phyloP scores from a whole-genome alignment of 2,888 invertebrate species.

The Corythucha ciliata region DNA sequence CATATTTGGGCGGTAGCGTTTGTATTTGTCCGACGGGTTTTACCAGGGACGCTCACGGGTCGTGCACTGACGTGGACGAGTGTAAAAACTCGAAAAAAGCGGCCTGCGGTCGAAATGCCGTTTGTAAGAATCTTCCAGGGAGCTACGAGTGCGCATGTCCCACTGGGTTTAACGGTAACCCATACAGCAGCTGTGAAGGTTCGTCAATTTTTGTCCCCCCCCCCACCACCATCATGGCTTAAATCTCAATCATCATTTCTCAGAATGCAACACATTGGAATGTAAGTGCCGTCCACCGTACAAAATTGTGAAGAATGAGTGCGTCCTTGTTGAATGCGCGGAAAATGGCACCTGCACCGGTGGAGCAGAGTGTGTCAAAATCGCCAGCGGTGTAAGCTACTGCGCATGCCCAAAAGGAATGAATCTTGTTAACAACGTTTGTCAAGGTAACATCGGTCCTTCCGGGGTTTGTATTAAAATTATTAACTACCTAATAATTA shows the following conservation, averaged over 20 bases:
- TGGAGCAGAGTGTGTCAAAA: slow-evolving; percentile 83
- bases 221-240: too few relatives aligned
- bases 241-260: too few relatives aligned
- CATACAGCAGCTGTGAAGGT: slow-evolving; percentile 73
- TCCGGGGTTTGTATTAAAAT: background rate
- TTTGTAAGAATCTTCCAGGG: slow-evolving; percentile 86
- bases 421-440: slow-evolving; percentile 70
- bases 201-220: slow-evolving; percentile 23
- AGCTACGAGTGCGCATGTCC: slow-evolving; percentile 90
- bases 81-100: slow-evolving; percentile 66
- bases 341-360: slow-evolving; percentile 69
- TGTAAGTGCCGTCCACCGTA: slow-evolving; percentile 84
- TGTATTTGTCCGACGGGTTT: slow-evolving; percentile 85
- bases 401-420: slow-evolving; percentile 87
- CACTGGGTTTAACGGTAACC: slow-evolving; percentile 78
- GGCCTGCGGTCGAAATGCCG: slow-evolving; percentile 78
- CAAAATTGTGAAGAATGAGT: slow-evolving; percentile 71
- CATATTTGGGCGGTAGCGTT: slow-evolving; percentile 63
- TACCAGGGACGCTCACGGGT: slow-evolving; percentile 59
- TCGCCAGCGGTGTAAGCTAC: slow-evolving; percentile 82
- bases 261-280: slow-evolving; percentile 67
- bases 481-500: background rate
- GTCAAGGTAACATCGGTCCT: slow-evolving; percentile 45
- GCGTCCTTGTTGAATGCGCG: slow-evolving; percentile 74
- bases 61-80: slow-evolving; percentile 79